A percentile compares a stretch with the other conserved stretches of the same genome.
Conservation (phyloP, 2,888 invertebrate species). For the Tortricodes alternella region DNA sequence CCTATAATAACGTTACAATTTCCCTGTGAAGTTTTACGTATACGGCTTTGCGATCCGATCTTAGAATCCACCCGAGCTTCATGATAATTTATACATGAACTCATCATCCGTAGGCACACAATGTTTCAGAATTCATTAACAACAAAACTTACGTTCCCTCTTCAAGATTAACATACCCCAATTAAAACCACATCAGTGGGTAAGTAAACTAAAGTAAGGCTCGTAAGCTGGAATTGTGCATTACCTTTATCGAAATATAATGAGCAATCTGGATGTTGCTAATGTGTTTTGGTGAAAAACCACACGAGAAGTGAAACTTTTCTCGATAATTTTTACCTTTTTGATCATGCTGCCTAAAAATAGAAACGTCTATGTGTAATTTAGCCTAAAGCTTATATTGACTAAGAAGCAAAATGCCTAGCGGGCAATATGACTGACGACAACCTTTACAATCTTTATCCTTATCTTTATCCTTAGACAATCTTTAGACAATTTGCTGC, state of each 20-base stretch:
- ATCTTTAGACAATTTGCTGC: no score
- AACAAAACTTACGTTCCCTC: slow-evolving; percentile 20
- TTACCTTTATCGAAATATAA: not conserved
- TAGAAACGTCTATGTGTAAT: no score
- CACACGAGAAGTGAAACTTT: no score
- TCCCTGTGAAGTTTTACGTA: slow-evolving; percentile 1
- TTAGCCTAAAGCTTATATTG: no score
- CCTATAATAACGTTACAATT: not conserved
- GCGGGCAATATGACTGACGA: no score
- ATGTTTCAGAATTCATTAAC: slow-evolving; percentile 24
- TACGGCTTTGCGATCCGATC: slow-evolving; percentile 3
- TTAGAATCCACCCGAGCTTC: slow-evolving; percentile 14
- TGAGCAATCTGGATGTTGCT: no score
- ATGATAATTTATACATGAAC: slow-evolving; percentile 21
- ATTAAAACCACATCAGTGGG: slow-evolving; percentile 16
- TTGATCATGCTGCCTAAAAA: no score
- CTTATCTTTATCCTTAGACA: no score
- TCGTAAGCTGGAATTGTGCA: not conserved
- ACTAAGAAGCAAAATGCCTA: no score
- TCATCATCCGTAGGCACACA: slow-evolving; percentile 23
- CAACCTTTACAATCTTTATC: no score
- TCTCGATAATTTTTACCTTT: no score
- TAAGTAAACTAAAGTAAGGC: slow-evolving; percentile 6
- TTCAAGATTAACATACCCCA: slow-evolving; percentile 17
- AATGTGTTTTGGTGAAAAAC: no score